Evolutionary conservation across 1,140 invertebrate species (phyloP).

Genomic region (Trinorchestia longiramus): DNA sequence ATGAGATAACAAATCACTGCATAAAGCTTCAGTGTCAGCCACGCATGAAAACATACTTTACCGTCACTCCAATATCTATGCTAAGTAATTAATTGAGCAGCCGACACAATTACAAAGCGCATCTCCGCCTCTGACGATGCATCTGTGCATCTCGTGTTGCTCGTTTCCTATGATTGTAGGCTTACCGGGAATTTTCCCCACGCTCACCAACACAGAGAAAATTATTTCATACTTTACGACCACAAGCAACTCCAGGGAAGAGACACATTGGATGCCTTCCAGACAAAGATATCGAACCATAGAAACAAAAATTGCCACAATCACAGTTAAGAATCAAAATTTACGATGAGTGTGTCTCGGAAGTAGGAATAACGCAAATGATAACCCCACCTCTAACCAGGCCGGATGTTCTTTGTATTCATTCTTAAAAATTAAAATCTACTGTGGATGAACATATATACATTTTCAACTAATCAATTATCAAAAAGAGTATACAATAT

Average conservation of each 20-base stretch:
- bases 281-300: neutral
- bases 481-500: neutral
- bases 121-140: neutral
- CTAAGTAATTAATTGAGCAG: neutral
- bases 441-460: neutral
- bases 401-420: neutral
- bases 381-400: neutral
- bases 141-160: neutral
- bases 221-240: neutral
- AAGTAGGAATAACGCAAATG: neutral
- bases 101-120: neutral
- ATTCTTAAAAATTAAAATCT: neutral
- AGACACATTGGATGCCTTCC: neutral
- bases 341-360: neutral
- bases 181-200: neutral
- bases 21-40: neutral
- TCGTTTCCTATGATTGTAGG: neutral
- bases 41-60: neutral
- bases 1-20: neutral
- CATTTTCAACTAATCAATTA: neutral
- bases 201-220: neutral
- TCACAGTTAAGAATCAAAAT: neutral
- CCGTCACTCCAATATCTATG: neutral
- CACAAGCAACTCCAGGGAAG: neutral
- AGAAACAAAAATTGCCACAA: neutral